Evolutionary conservation across 2,888 invertebrate genomes (phyloP), one percentile per base, ranked within the genome.

Genomic region (Andrena haemorrhoa): DNA sequence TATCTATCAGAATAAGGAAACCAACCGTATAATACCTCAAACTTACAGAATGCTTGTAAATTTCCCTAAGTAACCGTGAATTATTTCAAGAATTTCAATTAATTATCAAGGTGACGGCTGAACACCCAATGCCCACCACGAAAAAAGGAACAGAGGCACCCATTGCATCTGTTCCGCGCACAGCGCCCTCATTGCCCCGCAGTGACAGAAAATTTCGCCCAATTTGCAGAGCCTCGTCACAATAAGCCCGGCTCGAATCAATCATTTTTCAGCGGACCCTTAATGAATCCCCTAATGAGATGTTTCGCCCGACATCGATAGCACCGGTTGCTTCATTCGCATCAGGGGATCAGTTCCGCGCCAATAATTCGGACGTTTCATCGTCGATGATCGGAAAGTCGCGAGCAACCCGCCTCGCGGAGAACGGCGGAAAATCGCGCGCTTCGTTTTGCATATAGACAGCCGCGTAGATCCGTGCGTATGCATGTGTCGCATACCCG

Each of bases 301-400:
- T 29, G 33, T 35, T 41, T 64, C 23, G 20, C 10, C 23, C 47
- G 10, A 56, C 64, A 61, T 16, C 49, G 20, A 29, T 70, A 56
- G 49, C 10, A 12, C 26, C 33, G 49, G 16, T 51, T 31, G 75
- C 29, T 70, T 60, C 65, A 60, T 66, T 66, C 65, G 1, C 75
- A 51, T 58, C n/a, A 10, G 10, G 16, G 75, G 35, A 79, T 66
- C 66, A n/a, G 35, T 66, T 72, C 63, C 56, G 41, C 56, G 61
- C 63, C 41, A 47, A 76, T 76, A 76, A 77, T 64, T 72, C 72
- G n/a, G 41, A 23, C 33, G 26, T 53, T 69, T 23, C 72, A 77
- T 77, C 77, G 71, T 77, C 77, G 71, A 77, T 77, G 71, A 75
- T 70, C 61, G 79, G 10, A 20, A 41, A 61, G 71, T 72, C 49